Conservation (phyloP, 1,140 invertebrate genomes). For the Spodoptera litura region DNA sequence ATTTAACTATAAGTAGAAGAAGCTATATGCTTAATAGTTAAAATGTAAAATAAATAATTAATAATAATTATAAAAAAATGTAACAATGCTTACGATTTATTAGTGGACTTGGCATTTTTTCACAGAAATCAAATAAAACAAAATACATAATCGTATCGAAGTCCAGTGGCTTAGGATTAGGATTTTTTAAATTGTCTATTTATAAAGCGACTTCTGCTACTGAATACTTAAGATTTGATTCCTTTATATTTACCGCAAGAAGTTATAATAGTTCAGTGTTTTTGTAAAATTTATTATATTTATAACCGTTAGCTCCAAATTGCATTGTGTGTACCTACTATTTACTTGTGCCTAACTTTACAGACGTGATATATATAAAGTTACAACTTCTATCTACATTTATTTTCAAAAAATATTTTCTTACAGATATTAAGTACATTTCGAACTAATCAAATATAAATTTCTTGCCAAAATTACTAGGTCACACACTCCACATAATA, state of each 20-base stretch:
- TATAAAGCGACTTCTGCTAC: no score
- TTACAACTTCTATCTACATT: background rate
- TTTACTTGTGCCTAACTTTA: no score
- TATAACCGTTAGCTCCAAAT: no score
- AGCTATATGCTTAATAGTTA: conserved; percentile 72
- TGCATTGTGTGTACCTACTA: no score
- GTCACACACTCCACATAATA: background rate
- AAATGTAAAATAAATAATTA: conserved; percentile 70
- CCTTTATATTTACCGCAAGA: no score
- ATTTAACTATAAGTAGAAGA: conserved; percentile 77
- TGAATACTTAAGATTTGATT: no score
- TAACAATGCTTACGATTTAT: conserved; percentile 64
- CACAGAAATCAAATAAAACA: conserved; percentile 53
- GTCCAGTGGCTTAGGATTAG: no score
- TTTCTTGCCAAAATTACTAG: background rate
- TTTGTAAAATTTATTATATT: no score
- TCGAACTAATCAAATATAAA: conserved; percentile 7
- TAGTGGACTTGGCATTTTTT: conserved; percentile 57
- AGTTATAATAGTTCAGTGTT: no score
- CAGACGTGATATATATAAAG: no score
- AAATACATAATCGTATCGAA: background rate
- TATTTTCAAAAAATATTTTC: background rate
- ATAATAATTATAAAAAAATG: conserved; percentile 71
- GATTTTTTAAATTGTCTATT: no score
- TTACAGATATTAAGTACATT: conserved; percentile 33